phyloP scores from a whole-genome alignment of 2,888 invertebrate genomes.

The Monochamus alternatus region DNA sequence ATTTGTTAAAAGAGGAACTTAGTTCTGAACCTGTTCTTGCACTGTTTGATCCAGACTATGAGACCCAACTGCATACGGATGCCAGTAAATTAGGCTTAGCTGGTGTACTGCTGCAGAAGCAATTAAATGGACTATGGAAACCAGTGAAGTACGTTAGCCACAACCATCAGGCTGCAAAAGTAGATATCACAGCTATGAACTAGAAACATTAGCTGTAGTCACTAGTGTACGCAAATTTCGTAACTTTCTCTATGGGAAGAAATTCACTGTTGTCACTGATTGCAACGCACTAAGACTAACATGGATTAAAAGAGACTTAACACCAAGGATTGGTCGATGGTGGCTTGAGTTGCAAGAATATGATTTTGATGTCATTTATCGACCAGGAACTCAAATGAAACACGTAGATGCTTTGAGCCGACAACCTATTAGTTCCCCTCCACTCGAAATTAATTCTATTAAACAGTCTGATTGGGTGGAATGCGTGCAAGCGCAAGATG shows the following conservation, averaged over 20 bases:
- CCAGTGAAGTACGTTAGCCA: slow-evolving; percentile 55
- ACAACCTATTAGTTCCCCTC: slow-evolving; percentile 15
- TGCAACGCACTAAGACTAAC: slow-evolving; percentile 36
- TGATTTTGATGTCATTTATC: too few species aligned
- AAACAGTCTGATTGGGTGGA: slow-evolving; percentile 42
- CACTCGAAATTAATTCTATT: slow-evolving; percentile 6
- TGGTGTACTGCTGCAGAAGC: slow-evolving; percentile 53
- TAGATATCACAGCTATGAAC: slow-evolving; percentile 24
- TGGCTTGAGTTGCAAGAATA: slow-evolving; percentile 4
- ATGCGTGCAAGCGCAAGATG: slow-evolving; percentile 41
- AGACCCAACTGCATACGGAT: slow-evolving; percentile 51
- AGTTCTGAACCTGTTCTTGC: slow-evolving; percentile 30
- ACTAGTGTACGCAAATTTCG: slow-evolving; percentile 21
- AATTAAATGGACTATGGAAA: slow-evolving; percentile 47
- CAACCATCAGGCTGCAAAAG: slow-evolving; percentile 33
- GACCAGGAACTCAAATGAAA: background rate
- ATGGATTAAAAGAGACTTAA: slow-evolving; percentile 32
- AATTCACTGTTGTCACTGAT: slow-evolving; percentile 33
- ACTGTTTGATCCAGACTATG: background rate
- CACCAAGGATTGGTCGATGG: slow-evolving; percentile 35
- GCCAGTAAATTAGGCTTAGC: slow-evolving; percentile 53
- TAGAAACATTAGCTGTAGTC: slow-evolving; percentile 40
- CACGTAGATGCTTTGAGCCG: slow-evolving; percentile 58
- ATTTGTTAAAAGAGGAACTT: slow-evolving; percentile 19
- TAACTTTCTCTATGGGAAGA: slow-evolving; percentile 26